These are phyloP conservation scores for Drosophila serrata DNA, from an alignment of 1,140 invertebrate genomes.

Conservation along the genomic window DNA sequence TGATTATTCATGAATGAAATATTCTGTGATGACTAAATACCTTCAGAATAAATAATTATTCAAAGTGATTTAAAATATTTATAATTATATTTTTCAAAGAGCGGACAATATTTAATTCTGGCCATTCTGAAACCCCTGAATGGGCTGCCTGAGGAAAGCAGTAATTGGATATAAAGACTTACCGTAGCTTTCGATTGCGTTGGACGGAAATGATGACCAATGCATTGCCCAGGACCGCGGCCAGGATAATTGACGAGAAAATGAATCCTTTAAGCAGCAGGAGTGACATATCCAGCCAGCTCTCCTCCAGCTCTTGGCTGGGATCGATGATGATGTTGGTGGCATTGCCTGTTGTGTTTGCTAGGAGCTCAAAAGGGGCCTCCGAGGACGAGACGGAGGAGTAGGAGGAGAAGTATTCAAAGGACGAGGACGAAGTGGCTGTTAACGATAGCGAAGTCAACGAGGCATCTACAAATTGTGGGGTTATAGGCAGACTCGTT, in stretches of 20 bases:
- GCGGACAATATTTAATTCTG: background rate
- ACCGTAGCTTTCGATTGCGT: conserved; percentile 84
- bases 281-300: conserved; percentile 86
- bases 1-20: background rate
- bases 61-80: background rate
- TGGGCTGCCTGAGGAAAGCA: background rate
- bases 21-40: background rate
- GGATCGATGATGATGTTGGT: conserved; percentile 40
- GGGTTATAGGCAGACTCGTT: conserved; percentile 59
- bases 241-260: conserved; percentile 93
- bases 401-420: conserved; percentile 15
- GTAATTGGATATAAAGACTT: conserved; percentile 49
- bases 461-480: conserved; percentile 73
- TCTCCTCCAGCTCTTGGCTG: conserved; percentile 57
- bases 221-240: conserved; percentile 94
- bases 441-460: conserved; percentile 80
- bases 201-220: conserved; percentile 91
- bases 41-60: background rate
- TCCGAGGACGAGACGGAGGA: conserved; percentile 22
- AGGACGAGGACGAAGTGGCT: conserved; percentile 49
- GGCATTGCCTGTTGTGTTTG: conserved; percentile 64
- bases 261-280: conserved; percentile 90
- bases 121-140: background rate
- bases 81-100: background rate
- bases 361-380: conserved; percentile 53